Percentiles rank a stretch among this genome's conserved stretches.
Evolutionary conservation across 2,888 invertebrate species (phyloP).

Genomic region (Galeruca laticollis): DNA sequence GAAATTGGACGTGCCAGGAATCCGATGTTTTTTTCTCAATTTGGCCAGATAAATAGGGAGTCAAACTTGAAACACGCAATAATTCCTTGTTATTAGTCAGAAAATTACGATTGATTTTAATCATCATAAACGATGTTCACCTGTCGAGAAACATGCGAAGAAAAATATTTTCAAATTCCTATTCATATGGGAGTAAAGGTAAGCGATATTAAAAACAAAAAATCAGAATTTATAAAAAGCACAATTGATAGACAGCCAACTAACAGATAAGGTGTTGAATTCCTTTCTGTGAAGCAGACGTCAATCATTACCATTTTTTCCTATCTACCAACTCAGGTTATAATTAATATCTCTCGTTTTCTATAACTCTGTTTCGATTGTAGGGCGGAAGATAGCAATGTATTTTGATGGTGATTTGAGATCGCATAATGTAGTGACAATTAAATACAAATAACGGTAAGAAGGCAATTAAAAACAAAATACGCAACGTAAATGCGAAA

Average conservation of each 20-base stretch:
- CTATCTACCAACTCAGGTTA: too few species aligned
- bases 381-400: too few species aligned
- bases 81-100: constrained; percentile 29
- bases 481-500: too few species aligned
- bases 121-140: constrained; percentile 36
- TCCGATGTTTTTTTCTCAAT: constrained; percentile 38
- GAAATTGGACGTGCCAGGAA: constrained; percentile 26
- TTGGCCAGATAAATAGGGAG: constrained; percentile 36
- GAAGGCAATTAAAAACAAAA: too few species aligned
- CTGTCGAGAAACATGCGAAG: constrained; percentile 26
- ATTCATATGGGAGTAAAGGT: neutral
- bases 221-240: neutral
- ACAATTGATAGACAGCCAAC: neutral
- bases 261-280: neutral
- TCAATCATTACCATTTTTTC: too few species aligned
- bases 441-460: too few species aligned
- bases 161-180: neutral
- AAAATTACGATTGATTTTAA: constrained; percentile 37
- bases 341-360: too few species aligned
- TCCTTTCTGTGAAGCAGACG: neutral
- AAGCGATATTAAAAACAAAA: neutral
- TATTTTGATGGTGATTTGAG: too few species aligned
- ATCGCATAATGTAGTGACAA: too few species aligned
- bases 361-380: too few species aligned
- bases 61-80: constrained; percentile 44